phyloP scores from a whole-genome alignment of 2,888 invertebrate species.

The Erebia palarica region DNA sequence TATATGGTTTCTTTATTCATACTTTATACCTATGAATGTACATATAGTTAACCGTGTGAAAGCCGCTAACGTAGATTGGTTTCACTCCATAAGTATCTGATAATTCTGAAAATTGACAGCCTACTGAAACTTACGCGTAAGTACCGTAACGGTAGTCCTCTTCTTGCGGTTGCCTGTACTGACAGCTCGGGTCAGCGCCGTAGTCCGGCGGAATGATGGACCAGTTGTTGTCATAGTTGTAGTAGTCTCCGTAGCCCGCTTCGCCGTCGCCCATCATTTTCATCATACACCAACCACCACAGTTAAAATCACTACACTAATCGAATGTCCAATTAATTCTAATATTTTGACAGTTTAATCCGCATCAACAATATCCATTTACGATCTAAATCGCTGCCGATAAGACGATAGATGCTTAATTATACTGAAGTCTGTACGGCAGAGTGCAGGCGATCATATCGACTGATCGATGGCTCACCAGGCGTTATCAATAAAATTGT shows the following conservation, averaged over 20 bases:
- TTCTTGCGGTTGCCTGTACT: conserved; percentile 69
- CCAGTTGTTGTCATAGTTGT: conserved; percentile 85
- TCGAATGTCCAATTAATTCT: conserved; percentile 19
- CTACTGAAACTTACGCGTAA: conserved; percentile 80
- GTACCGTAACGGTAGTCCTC: conserved; percentile 86
- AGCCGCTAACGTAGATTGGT: too few species aligned
- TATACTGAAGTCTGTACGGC: conserved; percentile 36
- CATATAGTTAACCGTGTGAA: background rate
- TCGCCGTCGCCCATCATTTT: conserved; percentile 82
- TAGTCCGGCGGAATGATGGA: conserved; percentile 88
- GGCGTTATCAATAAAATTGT: conserved; percentile 79
- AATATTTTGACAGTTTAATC: conserved; percentile 40
- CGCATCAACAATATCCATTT: conserved; percentile 44
- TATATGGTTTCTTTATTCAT: too few species aligned
- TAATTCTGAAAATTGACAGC: too few species aligned
- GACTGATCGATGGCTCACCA: conserved; percentile 77
- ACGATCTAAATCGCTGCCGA: conserved; percentile 50
- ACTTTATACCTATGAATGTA: too few species aligned
- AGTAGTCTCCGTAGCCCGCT: conserved; percentile 81
- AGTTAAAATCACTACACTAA: conserved; percentile 35
- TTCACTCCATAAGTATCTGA: too few species aligned
- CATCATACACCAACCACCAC: conserved; percentile 59
- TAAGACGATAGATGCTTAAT: conserved; percentile 42
- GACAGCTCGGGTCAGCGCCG: conserved; percentile 76
- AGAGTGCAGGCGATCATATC: conserved; percentile 64